Evolutionary conservation across 2,888 invertebrate species (phyloP).

Genomic region (Phlogophora meticulosa): DNA sequence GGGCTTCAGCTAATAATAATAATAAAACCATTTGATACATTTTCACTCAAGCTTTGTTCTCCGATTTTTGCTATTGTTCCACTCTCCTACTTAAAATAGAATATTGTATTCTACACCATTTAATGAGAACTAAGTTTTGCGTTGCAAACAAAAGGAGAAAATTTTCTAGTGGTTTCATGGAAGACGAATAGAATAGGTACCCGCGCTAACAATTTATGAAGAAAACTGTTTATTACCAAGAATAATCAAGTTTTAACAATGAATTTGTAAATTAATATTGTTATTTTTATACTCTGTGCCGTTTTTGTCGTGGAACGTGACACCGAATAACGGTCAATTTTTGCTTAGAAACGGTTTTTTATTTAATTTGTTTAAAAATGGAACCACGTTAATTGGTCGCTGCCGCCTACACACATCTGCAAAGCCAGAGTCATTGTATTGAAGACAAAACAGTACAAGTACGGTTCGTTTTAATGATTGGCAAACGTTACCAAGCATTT

Average conservation of each 20-base stretch:
- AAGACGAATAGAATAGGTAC: slow-evolving; percentile 1
- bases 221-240: slow-evolving; percentile 18
- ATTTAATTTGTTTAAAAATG: not conserved
- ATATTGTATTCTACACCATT: not conserved
- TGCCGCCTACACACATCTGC: too few relatives aligned
- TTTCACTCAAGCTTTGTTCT: not conserved
- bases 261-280: slow-evolving; percentile 32
- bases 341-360: not conserved
- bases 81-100: not conserved
- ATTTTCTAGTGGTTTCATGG: not conserved
- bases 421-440: too few relatives aligned
- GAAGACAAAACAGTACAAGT: too few relatives aligned
- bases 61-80: not conserved
- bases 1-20: too few relatives aligned
- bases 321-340: not conserved
- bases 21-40: too few relatives aligned
- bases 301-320: slow-evolving; percentile 13
- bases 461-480: too few relatives aligned
- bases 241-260: slow-evolving; percentile 19
- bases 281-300: not conserved
- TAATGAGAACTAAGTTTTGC: not conserved
- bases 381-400: too few relatives aligned
- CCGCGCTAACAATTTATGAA: slow-evolving; percentile 22
- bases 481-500: too few relatives aligned
- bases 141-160: slow-evolving; percentile 7